Conservation (phyloP, 2,113 vertebrate species). For the Rana temporaria region DNA sequence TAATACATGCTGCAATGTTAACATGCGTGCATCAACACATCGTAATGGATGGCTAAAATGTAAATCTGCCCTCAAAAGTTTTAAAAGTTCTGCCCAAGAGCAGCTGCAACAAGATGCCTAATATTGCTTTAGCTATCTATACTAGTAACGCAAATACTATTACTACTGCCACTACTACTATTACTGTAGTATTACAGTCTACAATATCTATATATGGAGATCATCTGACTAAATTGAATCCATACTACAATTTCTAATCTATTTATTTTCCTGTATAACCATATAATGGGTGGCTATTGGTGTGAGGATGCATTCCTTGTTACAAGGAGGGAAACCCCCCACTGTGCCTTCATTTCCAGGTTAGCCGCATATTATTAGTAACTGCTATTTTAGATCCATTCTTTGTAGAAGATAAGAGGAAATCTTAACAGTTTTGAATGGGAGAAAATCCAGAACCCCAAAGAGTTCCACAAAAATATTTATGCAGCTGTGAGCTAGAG, state of each 20-base stretch:
- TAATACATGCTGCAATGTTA: too few relatives aligned
- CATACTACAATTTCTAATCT: background rate
- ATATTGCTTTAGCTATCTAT: too few relatives aligned
- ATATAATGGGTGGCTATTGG: background rate
- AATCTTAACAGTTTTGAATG: background rate
- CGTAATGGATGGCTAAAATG: too few relatives aligned
- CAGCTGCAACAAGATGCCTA: too few relatives aligned
- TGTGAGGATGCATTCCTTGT: background rate
- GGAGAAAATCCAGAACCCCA: background rate
- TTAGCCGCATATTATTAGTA: background rate
- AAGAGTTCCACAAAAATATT: conserved; percentile 8
- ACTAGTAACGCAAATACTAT: too few relatives aligned
- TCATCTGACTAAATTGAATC: background rate
- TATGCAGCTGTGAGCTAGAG: conserved; percentile 35
- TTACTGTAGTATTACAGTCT: too few relatives aligned
- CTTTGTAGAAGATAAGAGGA: conserved; percentile 13
- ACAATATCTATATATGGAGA: background rate
- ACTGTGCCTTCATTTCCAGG: background rate
- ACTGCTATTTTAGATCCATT: conserved; percentile 18
- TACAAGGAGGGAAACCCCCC: background rate
- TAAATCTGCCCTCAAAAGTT: too few relatives aligned
- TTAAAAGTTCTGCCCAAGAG: too few relatives aligned
- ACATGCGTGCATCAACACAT: too few relatives aligned
- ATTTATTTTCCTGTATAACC: background rate
- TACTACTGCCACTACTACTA: too few relatives aligned